A percentile compares a stretch with the other conserved stretches of the same genome.
phyloP scores from a whole-genome alignment of 2,797 vertebrate genomes.

The Taeniopygia guttata region DNA sequence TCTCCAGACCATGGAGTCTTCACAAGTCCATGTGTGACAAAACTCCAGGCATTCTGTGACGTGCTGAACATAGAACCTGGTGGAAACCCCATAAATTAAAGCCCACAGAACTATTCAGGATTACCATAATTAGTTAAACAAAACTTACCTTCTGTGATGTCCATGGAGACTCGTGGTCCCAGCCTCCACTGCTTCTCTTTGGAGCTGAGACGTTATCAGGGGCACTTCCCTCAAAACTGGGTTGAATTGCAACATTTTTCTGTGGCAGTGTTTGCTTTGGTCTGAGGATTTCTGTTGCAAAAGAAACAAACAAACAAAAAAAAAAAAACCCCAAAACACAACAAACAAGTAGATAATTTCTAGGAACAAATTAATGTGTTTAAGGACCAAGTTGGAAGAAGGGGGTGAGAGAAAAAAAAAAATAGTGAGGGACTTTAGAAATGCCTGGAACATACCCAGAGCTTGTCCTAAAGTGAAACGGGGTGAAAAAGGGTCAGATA shows the following conservation, averaged over 20 bases:
- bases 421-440: not conserved
- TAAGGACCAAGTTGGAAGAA: not conserved
- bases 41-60: rapidly evolving
- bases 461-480: not conserved
- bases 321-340: not conserved
- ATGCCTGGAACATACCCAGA: not conserved
- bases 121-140: not conserved
- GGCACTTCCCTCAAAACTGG: not conserved
- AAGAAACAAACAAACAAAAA: not conserved
- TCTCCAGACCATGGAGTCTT: not conserved
- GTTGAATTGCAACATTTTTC: not conserved
- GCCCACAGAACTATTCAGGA: not conserved
- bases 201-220: not conserved
- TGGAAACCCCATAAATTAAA: not conserved
- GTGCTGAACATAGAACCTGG: not conserved
- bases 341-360: slow-evolving; percentile 1
- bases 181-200: not conserved
- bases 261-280: not conserved
- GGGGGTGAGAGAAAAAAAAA: not conserved
- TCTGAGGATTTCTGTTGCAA: not conserved
- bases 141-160: not conserved
- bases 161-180: not conserved
- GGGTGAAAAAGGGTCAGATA: slow-evolving; percentile 1
- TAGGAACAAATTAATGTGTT: slow-evolving; percentile 19
- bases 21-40: not conserved